phyloP scores from a whole-genome alignment of 1,140 invertebrate species.

The Lethrus apterus region DNA sequence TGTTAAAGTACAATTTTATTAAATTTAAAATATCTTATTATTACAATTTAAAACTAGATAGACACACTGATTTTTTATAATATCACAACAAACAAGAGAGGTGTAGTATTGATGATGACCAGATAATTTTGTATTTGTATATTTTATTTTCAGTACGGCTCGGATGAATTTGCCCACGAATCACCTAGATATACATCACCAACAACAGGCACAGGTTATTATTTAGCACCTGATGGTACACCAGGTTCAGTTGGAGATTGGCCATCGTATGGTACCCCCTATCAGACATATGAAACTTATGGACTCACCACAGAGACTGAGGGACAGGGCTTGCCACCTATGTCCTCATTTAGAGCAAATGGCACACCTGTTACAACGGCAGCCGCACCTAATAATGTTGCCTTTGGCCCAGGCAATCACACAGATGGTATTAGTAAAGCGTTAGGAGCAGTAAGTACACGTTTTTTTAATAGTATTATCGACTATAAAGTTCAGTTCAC shows the following conservation, averaged over 20 bases:
- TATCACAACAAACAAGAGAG: neutral
- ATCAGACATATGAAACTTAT: slow-evolving; percentile 51
- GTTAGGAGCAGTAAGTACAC: slow-evolving; percentile 60
- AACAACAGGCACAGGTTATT: slow-evolving; percentile 56
- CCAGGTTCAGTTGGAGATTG: slow-evolving; percentile 40
- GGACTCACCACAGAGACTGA: slow-evolving; percentile 52
- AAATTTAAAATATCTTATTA: neutral
- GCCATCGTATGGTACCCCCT: slow-evolving; percentile 42
- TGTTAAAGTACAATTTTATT: neutral
- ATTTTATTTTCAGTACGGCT: slow-evolving; percentile 67
- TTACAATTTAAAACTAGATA: too few species aligned
- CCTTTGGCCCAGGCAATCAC: slow-evolving; percentile 48
- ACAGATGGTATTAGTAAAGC: slow-evolving; percentile 72
- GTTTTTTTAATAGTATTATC: neutral
- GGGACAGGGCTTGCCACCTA: slow-evolving; percentile 77
- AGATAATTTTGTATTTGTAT: slow-evolving; percentile 12
- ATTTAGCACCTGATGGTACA: slow-evolving; percentile 46
- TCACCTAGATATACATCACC: slow-evolving; percentile 80
- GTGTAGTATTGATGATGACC: neutral
- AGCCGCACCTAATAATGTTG: slow-evolving; percentile 39
- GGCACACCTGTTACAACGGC: slow-evolving; percentile 46
- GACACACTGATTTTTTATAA: neutral
- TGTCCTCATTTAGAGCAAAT: slow-evolving; percentile 81
- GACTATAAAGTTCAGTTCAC: neutral
- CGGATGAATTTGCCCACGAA: slow-evolving; percentile 77